Base-by-base conservation (phyloP, 2,797 vertebrate species). In the Manis crassicaudata region DNA sequence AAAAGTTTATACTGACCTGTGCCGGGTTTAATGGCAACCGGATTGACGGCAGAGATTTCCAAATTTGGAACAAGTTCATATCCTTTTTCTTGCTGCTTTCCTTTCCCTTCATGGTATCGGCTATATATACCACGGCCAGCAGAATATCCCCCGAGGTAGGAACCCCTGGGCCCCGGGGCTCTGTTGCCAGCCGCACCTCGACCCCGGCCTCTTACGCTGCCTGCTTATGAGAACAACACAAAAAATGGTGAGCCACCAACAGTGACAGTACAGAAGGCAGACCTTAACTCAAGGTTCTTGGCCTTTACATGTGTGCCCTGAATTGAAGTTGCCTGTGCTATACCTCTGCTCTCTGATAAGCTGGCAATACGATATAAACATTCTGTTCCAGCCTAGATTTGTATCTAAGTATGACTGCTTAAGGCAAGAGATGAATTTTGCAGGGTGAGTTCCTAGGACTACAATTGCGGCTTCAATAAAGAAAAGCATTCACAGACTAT, bases 71-170 rank as follows among this genome's bases (percentile, higher is more conserved):
- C 99, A 98, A 99, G 99, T 98, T 99, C 99, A 91, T 99, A 99
- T 98, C 99, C 99, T 98, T 99, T 99, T 97, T 99, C 99, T 91
- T 99, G 98, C 98, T 99, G 99, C 98, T 99, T 99, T 99, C 99
- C 98, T 99, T 99, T 99, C 98, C 99, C 99, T 98, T 99, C 99
- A 2, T 99, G 99, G 98, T 99, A 99, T 98, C 99, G 99, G 99
- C 99, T 99, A 99, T 99, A 99, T 99, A 99, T 99, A 98, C 99
- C 99, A 97, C 99, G 99, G 98, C 99, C 99, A 0, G 99, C 99
- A 60, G 99, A 99, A 98, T 99, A 99, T 98, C 99, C 99, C 93
- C 99, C 99, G 89, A 99, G 99, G 99, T 99, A 99, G 13, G 99
- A 99, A 88, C 99, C 99, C 95, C 99, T 99, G 94, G 99, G 99